phyloP scores from a whole-genome alignment of 2,888 invertebrate species.

The Caenorhabditis wallacei region DNA sequence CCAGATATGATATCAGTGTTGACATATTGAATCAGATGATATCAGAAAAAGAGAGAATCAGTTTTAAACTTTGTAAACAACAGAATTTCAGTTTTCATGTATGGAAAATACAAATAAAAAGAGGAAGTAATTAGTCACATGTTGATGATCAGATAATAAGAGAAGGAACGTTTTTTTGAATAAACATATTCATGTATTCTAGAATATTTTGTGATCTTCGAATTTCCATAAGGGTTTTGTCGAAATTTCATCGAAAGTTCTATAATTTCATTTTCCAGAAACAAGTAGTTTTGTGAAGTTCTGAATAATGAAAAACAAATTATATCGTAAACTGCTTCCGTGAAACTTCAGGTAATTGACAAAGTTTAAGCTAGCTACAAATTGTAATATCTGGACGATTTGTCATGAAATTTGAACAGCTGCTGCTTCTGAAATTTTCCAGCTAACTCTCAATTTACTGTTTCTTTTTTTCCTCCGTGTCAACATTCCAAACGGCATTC shows the following conservation, averaged over 20 bases:
- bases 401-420: slow-evolving; percentile 10
- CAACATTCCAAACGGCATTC: background rate
- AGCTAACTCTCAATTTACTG: background rate
- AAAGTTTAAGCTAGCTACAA: slow-evolving; percentile 2
- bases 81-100: background rate
- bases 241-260: too few species aligned
- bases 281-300: too few species aligned
- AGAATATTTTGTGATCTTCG: background rate
- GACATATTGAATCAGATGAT: slow-evolving; percentile 1
- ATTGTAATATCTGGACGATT: too few species aligned
- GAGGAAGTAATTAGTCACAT: background rate
- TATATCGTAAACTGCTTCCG: too few species aligned
- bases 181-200: background rate
- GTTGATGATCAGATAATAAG: background rate
- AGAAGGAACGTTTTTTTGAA: background rate
- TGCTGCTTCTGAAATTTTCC: background rate
- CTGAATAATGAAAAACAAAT: too few species aligned
- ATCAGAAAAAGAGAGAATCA: background rate
- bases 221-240: too few species aligned
- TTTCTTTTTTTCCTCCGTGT: background rate
- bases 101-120: background rate
- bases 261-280: too few species aligned
- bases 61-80: background rate
- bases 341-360: too few species aligned
- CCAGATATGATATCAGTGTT: slow-evolving; percentile 3